Evolutionary conservation across 2,113 vertebrate genomes (phyloP), one percentile per base, ranked within the genome.

Genomic region (Eonycteris spelaea): DNA sequence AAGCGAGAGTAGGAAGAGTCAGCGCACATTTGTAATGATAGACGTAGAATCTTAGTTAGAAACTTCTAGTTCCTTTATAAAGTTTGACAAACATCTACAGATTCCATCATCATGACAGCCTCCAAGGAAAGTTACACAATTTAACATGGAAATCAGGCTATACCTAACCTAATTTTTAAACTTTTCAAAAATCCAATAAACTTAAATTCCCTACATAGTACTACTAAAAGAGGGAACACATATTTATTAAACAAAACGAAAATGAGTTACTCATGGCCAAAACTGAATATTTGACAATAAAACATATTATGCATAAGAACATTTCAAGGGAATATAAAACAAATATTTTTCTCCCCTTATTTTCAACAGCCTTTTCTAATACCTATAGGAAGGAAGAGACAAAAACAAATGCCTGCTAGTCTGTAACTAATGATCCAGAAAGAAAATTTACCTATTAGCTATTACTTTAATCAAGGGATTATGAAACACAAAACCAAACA

Each of bases 251-350:
- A 71, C 18, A 38, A 94, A 91, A 89, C 30, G 93, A 61, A 95
- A 94, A 57, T 43, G 43, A 28, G 79, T 84, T 88, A 67, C 11
- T 84, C n/a, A 61, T 55, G 67, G 53, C 82, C 53, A 75, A 95
- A 85, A 92, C 10, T 92, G 77, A 91, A 6, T 86, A 82, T 75
- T 93, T 92, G 80, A 85, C 45, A 91, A 74, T 96, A 96, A 97
- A 95, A 95, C 38, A 85, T 13, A 53, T 11, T 43, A 45, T 45
- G 9, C 59, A 40, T 94, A 96, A 92, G 96, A 94, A 94, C 63
- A 84, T 40, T 95, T 96, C 13, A 61, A 38, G 92, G 59, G 87
- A 96, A 95, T 70, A 85, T 78, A 91, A 95, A 97, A 91, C 48
- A 90, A 95, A 93, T 33, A 57, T 33, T 63, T 95, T 43, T 89